phyloP scores from a whole-genome alignment of 2,113 vertebrate genomes.

The Sterrhoptilus dennistouni region DNA sequence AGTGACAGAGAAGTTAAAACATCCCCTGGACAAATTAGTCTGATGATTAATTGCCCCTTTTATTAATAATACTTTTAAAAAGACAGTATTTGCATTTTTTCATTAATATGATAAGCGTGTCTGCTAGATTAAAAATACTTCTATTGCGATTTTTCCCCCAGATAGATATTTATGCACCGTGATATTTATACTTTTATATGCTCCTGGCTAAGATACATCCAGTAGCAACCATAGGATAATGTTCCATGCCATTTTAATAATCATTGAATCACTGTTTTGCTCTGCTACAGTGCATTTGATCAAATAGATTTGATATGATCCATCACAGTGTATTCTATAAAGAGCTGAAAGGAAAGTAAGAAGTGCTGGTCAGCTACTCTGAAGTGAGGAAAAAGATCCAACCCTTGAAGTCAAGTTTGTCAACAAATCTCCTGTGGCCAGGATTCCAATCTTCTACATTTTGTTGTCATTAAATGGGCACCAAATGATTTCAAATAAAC shows the following conservation, averaged over 20 bases:
- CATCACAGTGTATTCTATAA: not conserved
- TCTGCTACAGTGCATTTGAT: not conserved
- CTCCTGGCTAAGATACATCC: not conserved
- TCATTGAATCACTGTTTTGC: not conserved
- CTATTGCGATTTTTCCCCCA: not conserved
- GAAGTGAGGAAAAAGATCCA: not conserved
- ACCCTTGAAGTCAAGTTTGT: not conserved
- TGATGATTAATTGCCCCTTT: not conserved
- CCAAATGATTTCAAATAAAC: not conserved
- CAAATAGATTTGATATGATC: not conserved
- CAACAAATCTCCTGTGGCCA: not conserved
- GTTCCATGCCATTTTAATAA: not conserved
- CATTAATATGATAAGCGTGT: not conserved
- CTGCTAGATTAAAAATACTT: not conserved
- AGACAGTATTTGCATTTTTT: not conserved
- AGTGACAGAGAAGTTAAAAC: conserved; percentile 4
- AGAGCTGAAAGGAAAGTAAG: not conserved
- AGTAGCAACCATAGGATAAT: not conserved
- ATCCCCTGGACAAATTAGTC: not conserved
- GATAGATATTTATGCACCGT: not conserved
- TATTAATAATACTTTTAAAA: not conserved
- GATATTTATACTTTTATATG: not conserved
- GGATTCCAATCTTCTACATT: not conserved
- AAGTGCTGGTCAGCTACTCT: not conserved
- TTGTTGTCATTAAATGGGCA: not conserved